Evolutionary conservation across 2,888 invertebrate species (phyloP), one percentile per base, ranked within the genome.

Genomic region (Melanargia galathea): DNA sequence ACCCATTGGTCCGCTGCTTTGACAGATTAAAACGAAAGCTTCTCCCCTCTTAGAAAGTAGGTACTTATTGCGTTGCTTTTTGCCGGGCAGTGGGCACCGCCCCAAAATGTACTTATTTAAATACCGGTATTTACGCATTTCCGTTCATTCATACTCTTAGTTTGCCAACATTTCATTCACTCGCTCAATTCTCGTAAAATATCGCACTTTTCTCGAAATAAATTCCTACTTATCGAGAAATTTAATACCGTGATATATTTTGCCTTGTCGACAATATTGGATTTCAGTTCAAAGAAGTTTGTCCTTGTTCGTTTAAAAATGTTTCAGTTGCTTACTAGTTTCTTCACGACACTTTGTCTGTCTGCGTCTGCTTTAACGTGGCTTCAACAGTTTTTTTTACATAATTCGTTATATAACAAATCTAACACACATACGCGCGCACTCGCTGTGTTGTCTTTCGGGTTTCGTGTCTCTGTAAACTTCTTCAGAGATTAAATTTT

Each of bases 191-290:
- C 30, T 30, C 30, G 18, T 26, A 26, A 48, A 2, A 48, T 26
- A n/a, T 24, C n/a, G 26, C 13, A n/a, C 26, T 16, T 48, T 48
- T 48, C 26, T 48, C 24, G 48, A 48, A 48, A 48, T 48, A 48
- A 48, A 48, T n/a, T n/a, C n/a, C n/a, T 26, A 46, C 26, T 16
- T 20, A 45, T 45, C 11, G 20, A 10, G 48, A 48, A 48, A 48
- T 26, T 26, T 5, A 48, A 48, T 48, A 48, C 26, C 7, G 45
- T 46, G 48, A 26, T 48, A 24, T n/a, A 48, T 48, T 48, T 48
- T 48, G 7, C 48, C 48, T 48, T 26, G 48, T 26, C 48, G 7
- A 26, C n/a, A 48, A 16, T 48, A 48, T 48, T 26, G 48, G 48
- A 48, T 48, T 48, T 48, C 48, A 7, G 7, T n/a, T 48, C 26